phyloP scores from a whole-genome alignment of 2,113 vertebrate species.

The Buteo buteo region DNA sequence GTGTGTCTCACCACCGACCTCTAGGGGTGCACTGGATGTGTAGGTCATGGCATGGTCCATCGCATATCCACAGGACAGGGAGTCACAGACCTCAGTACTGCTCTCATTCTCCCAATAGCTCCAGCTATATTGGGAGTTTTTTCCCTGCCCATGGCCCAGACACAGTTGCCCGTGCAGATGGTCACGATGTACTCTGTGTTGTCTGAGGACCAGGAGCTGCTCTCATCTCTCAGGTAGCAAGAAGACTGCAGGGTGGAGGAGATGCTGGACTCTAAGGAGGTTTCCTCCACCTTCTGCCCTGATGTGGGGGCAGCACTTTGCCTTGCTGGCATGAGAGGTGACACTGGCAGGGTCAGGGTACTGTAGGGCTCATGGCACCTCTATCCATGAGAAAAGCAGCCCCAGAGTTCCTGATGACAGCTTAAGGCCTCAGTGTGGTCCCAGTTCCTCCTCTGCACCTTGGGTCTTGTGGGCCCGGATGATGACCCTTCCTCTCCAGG shows the following conservation, averaged over 20 bases:
- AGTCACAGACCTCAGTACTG: neutral
- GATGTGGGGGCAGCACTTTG: neutral
- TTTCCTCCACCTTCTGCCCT: neutral
- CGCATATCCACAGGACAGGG: neutral
- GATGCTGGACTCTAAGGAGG: no score
- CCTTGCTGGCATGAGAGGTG: neutral
- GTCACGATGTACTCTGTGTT: neutral
- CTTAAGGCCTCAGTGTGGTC: neutral
- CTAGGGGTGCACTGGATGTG: neutral
- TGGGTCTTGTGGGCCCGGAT: neutral
- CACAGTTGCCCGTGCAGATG: neutral
- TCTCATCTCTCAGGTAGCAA: neutral
- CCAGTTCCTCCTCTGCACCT: neutral
- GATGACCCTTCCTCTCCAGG: no score
- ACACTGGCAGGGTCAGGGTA: neutral
- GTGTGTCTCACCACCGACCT: neutral
- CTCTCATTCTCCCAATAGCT: neutral
- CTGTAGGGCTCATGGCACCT: neutral
- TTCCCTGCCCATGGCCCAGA: neutral
- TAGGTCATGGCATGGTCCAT: neutral
- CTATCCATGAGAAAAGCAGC: neutral
- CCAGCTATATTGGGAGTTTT: neutral
- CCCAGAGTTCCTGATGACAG: neutral
- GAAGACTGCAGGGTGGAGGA: neutral
- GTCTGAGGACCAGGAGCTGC: neutral